Evolutionary conservation across 2,113 vertebrate genomes (phyloP).

Genomic region (Acinonyx jubatus): DNA sequence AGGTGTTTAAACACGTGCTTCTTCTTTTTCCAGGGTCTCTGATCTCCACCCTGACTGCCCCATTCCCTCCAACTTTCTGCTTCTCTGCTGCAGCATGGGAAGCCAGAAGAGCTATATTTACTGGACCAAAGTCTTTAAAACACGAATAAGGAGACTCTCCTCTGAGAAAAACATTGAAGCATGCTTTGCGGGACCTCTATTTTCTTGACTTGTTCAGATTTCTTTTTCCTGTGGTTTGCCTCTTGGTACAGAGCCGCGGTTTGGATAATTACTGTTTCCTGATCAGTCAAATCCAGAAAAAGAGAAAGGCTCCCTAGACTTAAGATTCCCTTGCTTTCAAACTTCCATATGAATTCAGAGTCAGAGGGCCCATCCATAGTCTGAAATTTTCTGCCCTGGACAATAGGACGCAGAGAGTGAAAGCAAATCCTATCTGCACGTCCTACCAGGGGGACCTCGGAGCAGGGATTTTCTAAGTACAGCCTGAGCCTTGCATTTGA

Average conservation of each 20-base stretch:
- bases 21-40: background rate
- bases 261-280: background rate
- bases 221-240: slow-evolving; percentile 25
- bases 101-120: background rate
- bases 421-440: background rate
- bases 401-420: slow-evolving; percentile 38
- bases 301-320: background rate
- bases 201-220: background rate
- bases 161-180: background rate
- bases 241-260: background rate
- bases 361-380: background rate
- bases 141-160: background rate
- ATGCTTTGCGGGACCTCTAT: background rate
- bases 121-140: background rate
- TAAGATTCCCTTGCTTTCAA: background rate
- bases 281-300: background rate
- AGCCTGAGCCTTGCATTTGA: slow-evolving; percentile 43
- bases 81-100: background rate
- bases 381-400: slow-evolving; percentile 21
- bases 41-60: background rate
- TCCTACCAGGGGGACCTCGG: background rate
- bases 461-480: slow-evolving; percentile 33
- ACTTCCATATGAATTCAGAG: background rate
- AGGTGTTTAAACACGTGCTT: background rate
- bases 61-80: background rate